Base-by-base conservation (phyloP, 2,888 invertebrate species). In the Lysandra bellargus region DNA sequence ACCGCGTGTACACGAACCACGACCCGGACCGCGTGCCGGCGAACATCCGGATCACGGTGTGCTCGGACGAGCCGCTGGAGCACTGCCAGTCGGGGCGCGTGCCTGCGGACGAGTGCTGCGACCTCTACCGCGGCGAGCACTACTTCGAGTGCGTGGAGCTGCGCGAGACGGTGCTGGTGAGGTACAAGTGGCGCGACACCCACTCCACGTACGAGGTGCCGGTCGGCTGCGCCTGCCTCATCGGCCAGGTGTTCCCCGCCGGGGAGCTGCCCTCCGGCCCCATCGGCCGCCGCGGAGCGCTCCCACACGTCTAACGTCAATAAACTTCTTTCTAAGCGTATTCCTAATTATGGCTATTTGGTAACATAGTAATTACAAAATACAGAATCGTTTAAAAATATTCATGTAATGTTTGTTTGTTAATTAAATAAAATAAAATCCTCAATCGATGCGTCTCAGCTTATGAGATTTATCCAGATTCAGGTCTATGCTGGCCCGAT, bases 221-320 rank as follows among this genome's bases (percentile, higher is more conserved):
- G 14, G 92, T 94, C 80, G 94, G 94, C 85, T 94, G 94, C 91
- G 84, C 89, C 73, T 94, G 94, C 89, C 87, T 92, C 85, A 87
- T 92, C 83, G 85, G 86, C 82, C 84, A 12, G 86, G 83, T 83
- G 83, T 80, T 82, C 86, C 78, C 33, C 69, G 88, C 87, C 44
- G 69, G 75, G 33, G 83, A 81, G 40, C 81, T 84, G 82, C 79
- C 83, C 37, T 30, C 76, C 80, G 82, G 81, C 79, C 84, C 81
- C 40, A 2, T 9, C 49, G 80, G 81, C 78, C 81, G 82, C 82
- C 73, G 79, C 76, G 78, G 76, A 78, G 80, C 81, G 82, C 81
- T 79, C 82, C 78, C 80, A 57, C n/a, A 14, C 4, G 53, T 53
- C 0, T 53, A 53, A 53, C 14, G 2, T 44, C 1, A 44, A 44